Base-by-base conservation (phyloP, 2,888 invertebrate genomes). In the Dorcus hopei region DNA sequence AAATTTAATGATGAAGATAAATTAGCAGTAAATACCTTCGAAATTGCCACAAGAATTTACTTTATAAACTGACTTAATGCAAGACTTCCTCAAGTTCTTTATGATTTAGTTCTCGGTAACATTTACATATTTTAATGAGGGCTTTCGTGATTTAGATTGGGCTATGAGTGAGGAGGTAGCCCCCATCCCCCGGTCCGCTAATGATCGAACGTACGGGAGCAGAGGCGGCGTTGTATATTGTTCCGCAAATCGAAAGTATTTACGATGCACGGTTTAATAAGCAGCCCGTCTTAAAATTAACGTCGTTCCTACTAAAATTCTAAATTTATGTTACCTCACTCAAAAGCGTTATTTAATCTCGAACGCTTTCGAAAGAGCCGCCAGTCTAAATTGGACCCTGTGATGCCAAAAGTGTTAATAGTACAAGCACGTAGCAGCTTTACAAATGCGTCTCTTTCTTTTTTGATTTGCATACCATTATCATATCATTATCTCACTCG, bases 51-150 rank as follows among this genome's bases (percentile, higher is more conserved):
- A 60, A 53, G 58, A 62, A 60, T 64, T 62, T 64, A 62, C 57
- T 60, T 61, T 67, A 69, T 70, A 70, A 70, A 67, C 66, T 65
- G 65, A 68, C 65, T 66, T 70, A 69, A 71, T 69, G 68, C 65
- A 67, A 33, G 68, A 71, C 68, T 72, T 71, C 69, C 69, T 69
- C 68, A 70, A 69, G 69, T 68, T 72, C 70, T 72, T 71, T 72
- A 72, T 70, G 70, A 72, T 70, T 71, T 70, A 72, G 70, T 72
- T 72, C 69, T 68, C 67, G 68, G 70, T 65, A 72, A 65, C 70
- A 73, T 73, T 73, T 72, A 72, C 73, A 73, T 73, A 73, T 73
- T 73, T 73, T 73, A 73, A 73, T 72, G 73, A 73, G 72, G 67
- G 66, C 65, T 68, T 71, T 64, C 65, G 64, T 68, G 68, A 70